Percentiles rank a stretch among this genome's conserved stretches.
Evolutionary conservation across 2,797 vertebrate species (phyloP).

Genomic region (Fistularia tabacaria): DNA sequence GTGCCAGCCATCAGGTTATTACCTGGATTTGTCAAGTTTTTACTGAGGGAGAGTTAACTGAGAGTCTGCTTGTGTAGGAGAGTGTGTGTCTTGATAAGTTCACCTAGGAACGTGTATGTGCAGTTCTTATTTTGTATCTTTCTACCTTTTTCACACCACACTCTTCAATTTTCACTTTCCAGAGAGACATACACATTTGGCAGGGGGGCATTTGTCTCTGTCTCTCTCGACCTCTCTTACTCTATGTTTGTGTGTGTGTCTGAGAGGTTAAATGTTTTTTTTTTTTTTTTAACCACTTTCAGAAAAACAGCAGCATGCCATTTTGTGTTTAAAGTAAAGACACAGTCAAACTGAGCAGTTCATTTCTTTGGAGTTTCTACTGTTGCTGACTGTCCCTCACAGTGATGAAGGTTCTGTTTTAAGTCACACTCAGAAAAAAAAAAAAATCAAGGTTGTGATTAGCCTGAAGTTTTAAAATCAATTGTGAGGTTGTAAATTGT

Average conservation of each 20-base stretch:
- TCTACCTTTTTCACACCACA: not conserved
- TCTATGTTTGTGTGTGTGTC: not conserved
- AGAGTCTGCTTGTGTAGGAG: not conserved
- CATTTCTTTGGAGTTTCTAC: conserved; percentile 4
- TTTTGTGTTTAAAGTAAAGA: conserved; percentile 5
- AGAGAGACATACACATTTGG: conserved; percentile 2
- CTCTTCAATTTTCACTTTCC: conserved; percentile 38
- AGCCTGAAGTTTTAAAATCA: too few relatives aligned
- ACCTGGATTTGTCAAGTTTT: not conserved
- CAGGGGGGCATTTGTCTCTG: too few relatives aligned
- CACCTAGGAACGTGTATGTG: too few relatives aligned
- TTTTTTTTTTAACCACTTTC: conserved; percentile 10
- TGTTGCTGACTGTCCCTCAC: conserved; percentile 20
- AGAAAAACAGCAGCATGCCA: conserved; percentile 13
- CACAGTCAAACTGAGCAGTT: not conserved
- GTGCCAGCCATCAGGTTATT: conserved; percentile 3
- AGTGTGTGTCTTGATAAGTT: too few relatives aligned
- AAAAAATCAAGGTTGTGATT: too few relatives aligned
- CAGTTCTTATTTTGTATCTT: too few relatives aligned
- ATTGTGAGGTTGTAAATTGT: too few relatives aligned
- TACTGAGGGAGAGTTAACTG: not conserved
- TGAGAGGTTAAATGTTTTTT: not conserved
- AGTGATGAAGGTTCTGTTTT: too few relatives aligned
- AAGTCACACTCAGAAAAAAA: too few relatives aligned
- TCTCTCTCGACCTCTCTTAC: too few relatives aligned